A percentile compares a stretch with the other conserved stretches of the same genome.
phyloP scores from a whole-genome alignment of 2,797 vertebrate genomes.

The Myioborus miniatus region DNA sequence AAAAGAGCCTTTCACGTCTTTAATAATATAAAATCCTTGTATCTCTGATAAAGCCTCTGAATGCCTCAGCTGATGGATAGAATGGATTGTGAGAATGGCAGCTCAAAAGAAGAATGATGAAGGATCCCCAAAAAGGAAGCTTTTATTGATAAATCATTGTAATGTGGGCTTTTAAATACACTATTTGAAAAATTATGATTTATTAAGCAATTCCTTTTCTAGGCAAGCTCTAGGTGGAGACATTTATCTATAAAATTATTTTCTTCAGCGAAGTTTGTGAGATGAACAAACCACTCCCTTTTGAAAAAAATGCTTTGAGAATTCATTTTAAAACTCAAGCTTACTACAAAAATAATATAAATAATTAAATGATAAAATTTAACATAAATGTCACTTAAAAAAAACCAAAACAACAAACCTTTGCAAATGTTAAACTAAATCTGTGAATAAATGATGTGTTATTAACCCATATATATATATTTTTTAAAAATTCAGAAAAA shows the following conservation, averaged over 20 bases:
- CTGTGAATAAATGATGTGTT: not conserved
- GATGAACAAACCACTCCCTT: not conserved
- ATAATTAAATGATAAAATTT: slow-evolving; percentile 42
- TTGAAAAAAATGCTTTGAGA: not conserved
- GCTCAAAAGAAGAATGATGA: not conserved
- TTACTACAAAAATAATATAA: not conserved
- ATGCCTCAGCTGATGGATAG: not conserved
- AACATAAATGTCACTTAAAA: slow-evolving; percentile 1
- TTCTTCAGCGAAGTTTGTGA: not conserved
- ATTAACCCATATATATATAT: not conserved
- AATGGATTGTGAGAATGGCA: not conserved
- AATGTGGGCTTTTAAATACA: not conserved
- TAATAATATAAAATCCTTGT: not conserved
- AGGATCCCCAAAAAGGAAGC: not conserved
- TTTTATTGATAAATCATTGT: not conserved
- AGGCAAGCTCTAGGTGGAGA: slow-evolving; percentile 71
- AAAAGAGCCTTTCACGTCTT: not conserved
- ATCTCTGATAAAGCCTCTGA: slow-evolving; percentile 2
- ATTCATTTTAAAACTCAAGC: slow-evolving; percentile 12
- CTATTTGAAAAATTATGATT: not conserved
- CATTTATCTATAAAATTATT: slow-evolving; percentile 60
- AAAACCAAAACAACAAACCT: not conserved
- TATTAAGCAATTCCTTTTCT: not conserved
- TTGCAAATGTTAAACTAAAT: slow-evolving; percentile 21
- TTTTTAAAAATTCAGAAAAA: not conserved